Percentiles rank a stretch among this genome's conserved stretches.
phyloP scores from a whole-genome alignment of 2,113 vertebrate species.

The Gnathonemus longibarbis region DNA sequence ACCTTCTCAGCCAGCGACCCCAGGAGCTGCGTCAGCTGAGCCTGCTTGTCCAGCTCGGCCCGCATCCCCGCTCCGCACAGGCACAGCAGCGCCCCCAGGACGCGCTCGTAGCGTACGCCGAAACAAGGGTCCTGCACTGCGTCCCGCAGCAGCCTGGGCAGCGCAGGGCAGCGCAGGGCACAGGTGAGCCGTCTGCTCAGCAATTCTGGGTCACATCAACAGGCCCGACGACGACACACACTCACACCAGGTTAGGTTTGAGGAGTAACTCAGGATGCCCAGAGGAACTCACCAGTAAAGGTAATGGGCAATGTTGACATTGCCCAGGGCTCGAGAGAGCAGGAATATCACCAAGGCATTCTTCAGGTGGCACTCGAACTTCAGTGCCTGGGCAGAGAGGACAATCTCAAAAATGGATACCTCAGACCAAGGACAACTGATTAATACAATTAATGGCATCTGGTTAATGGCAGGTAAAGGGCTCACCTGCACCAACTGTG shows the following conservation, averaged over 20 bases:
- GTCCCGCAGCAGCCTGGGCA: slow-evolving; percentile 85
- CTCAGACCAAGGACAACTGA: neutral
- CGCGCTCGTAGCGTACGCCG: slow-evolving; percentile 74
- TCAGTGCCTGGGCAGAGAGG: slow-evolving; percentile 72
- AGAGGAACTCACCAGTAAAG: slow-evolving; percentile 80
- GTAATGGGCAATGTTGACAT: slow-evolving; percentile 81
- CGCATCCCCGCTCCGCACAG: slow-evolving; percentile 77
- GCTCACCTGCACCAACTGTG: slow-evolving; percentile 89
- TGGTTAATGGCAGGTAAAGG: neutral
- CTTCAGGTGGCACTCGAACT: slow-evolving; percentile 87
- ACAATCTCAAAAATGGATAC: neutral
- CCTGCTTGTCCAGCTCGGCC: slow-evolving; percentile 83
- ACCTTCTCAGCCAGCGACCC: slow-evolving; percentile 88
- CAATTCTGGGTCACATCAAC: neutral
- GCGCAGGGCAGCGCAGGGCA: slow-evolving; percentile 32
- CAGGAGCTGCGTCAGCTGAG: slow-evolving; percentile 77
- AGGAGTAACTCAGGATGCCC: neutral
- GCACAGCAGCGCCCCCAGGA: slow-evolving; percentile 85
- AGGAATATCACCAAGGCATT: slow-evolving; percentile 81
- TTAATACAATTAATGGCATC: neutral
- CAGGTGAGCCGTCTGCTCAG: neutral
- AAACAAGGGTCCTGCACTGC: slow-evolving; percentile 81
- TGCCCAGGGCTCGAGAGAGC: slow-evolving; percentile 81
- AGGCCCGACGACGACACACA: neutral
- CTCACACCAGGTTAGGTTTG: neutral